Percentiles rank a stretch among this genome's conserved stretches.
Conservation (phyloP, 2,888 invertebrate genomes). For the Perdita meconis region DNA sequence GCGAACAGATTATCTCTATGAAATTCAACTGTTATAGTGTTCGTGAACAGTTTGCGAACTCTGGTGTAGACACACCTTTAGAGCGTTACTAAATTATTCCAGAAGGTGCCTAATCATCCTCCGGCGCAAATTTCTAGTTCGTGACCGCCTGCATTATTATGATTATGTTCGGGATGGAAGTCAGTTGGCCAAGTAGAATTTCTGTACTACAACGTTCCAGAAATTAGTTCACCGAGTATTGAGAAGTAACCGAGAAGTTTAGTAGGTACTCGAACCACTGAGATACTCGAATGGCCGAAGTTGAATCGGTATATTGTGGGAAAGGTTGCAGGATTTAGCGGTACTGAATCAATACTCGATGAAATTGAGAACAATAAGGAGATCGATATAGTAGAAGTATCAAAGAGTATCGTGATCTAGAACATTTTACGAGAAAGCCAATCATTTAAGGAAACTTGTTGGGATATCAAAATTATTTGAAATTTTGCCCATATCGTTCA, state of each 20-base stretch:
- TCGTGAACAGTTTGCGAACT: no score
- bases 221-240: slow-evolving; percentile 45
- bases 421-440: no score
- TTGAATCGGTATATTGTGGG: slow-evolving; percentile 27
- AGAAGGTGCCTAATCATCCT: no score
- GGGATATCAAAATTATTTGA: not conserved
- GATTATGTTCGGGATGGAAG: slow-evolving; percentile 16
- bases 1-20: no score
- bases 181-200: slow-evolving; percentile 1
- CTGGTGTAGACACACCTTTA: no score
- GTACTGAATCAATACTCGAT: slow-evolving; percentile 20
- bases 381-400: not conserved
- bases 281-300: slow-evolving; percentile 40
- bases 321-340: slow-evolving; percentile 10
- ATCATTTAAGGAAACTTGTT: no score
- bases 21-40: no score
- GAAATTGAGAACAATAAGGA: not conserved
- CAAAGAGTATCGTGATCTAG: no score
- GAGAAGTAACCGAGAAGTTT: slow-evolving; percentile 48
- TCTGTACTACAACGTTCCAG: slow-evolving; percentile 36
- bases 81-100: no score
- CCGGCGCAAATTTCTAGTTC: not conserved
- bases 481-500: slow-evolving; percentile 4
- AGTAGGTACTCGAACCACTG: slow-evolving; percentile 33
- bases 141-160: not conserved